A percentile compares a stretch with the other conserved stretches of the same genome.
These are phyloP conservation scores for Mactromeris polynyma DNA, from an alignment of 2,888 invertebrate genomes.

Conservation along the genomic window DNA sequence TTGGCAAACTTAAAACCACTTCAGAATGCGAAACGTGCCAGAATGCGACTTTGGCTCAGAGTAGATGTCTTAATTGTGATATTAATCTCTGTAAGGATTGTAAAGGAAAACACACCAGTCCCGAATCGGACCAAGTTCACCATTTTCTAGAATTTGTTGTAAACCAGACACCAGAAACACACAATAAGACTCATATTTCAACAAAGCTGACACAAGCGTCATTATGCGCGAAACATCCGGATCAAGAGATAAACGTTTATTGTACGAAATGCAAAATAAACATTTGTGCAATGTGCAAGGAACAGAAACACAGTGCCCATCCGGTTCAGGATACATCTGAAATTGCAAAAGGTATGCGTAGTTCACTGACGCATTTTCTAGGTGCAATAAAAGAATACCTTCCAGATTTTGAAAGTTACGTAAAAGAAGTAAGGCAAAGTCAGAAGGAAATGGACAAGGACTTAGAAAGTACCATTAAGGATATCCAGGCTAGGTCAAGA, in stretches of 20 bases:
- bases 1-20: slow-evolving; percentile 65
- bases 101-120: slow-evolving; percentile 60
- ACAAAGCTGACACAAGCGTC: slow-evolving; percentile 54
- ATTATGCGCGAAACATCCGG: slow-evolving; percentile 52
- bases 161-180: slow-evolving; percentile 51
- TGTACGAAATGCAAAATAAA: slow-evolving; percentile 63
- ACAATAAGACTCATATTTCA: slow-evolving; percentile 43
- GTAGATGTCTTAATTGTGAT: slow-evolving; percentile 74
- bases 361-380: slow-evolving; percentile 70
- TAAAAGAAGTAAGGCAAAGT: slow-evolving; percentile 62
- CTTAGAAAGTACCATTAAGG: slow-evolving; percentile 67
- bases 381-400: slow-evolving; percentile 75
- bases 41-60: slow-evolving; percentile 49
- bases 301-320: slow-evolving; percentile 71
- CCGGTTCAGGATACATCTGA: slow-evolving; percentile 69
- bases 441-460: slow-evolving; percentile 71
- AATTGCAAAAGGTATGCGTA: slow-evolving; percentile 66
- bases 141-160: slow-evolving; percentile 69
- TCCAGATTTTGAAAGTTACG: slow-evolving; percentile 71
- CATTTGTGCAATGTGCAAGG: slow-evolving; percentile 66
- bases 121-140: slow-evolving; percentile 67
- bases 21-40: slow-evolving; percentile 71
- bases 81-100: slow-evolving; percentile 70
- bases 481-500: slow-evolving; percentile 68
- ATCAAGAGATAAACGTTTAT: slow-evolving; percentile 49